Evolutionary conservation across 37 sponge, comb jelly and placozoan species (phyloP).

Genomic region (Theonella swinhoei): DNA sequence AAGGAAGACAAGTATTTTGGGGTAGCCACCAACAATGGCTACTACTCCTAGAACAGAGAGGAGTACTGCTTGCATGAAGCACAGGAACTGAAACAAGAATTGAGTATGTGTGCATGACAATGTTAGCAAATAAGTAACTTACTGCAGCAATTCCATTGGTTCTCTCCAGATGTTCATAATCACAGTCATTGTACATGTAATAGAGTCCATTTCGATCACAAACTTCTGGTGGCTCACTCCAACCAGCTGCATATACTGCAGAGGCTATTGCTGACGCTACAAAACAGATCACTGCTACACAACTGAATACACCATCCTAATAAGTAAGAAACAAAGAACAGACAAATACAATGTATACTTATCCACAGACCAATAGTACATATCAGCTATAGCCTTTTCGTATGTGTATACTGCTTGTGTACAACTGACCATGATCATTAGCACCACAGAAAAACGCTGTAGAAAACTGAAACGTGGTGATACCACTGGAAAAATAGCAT

Average conservation of each 20-base stretch:
- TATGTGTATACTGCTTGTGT: too few species aligned
- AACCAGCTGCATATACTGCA: background rate
- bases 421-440: background rate
- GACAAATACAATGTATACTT: background rate
- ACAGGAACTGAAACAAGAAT: background rate
- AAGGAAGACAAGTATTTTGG: too few species aligned
- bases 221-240: background rate
- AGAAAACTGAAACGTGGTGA: background rate
- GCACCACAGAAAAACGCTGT: background rate
- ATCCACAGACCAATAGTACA: background rate
- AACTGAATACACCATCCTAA: background rate
- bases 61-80: background rate
- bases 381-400: background rate
- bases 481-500: background rate
- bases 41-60: background rate
- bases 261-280: background rate
- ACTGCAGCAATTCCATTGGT: background rate
- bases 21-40: background rate
- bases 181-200: background rate
- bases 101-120: background rate
- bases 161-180: background rate
- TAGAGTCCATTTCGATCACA: background rate
- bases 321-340: background rate
- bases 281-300: background rate
- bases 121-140: too few species aligned